Conservation (phyloP, 1,140 invertebrate genomes). For the Lucilia sericata region DNA sequence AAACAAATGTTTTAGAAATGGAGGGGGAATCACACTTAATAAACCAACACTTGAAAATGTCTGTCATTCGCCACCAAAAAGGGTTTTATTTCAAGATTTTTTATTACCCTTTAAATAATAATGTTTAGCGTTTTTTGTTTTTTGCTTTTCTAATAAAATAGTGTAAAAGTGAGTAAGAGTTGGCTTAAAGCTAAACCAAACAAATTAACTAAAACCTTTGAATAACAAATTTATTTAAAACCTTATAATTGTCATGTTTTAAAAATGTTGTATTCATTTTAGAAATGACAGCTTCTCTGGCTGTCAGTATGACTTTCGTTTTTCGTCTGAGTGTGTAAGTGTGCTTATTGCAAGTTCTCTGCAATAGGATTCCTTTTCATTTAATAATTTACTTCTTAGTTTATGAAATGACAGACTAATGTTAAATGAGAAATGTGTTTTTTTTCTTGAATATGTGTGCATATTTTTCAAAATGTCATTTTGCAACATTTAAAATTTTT, state of each 20-base stretch:
- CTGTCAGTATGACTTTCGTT: conserved; percentile 33
- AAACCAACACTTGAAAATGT: not conserved
- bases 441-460: not conserved
- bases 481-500: not conserved
- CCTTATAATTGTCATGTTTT: not conserved
- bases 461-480: conserved; percentile 31
- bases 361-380: not conserved
- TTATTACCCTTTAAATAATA: not conserved
- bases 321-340: not conserved
- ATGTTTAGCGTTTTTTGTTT: not conserved
- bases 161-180: not conserved
- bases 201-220: not conserved
- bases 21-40: not conserved
- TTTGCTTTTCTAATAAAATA: not conserved
- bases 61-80: not conserved
- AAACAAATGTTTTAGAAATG: not conserved
- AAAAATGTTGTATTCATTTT: not conserved
- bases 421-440: conserved; percentile 20
- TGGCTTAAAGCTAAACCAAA: not conserved
- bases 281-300: not conserved
- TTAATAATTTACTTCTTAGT: conserved; percentile 8
- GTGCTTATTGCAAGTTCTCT: not conserved
- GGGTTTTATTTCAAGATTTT: not conserved
- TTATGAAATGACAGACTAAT: conserved; percentile 35
- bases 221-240: not conserved